Conservation (phyloP, 2,797 vertebrate genomes). For the Typhlichthys subterraneus region DNA sequence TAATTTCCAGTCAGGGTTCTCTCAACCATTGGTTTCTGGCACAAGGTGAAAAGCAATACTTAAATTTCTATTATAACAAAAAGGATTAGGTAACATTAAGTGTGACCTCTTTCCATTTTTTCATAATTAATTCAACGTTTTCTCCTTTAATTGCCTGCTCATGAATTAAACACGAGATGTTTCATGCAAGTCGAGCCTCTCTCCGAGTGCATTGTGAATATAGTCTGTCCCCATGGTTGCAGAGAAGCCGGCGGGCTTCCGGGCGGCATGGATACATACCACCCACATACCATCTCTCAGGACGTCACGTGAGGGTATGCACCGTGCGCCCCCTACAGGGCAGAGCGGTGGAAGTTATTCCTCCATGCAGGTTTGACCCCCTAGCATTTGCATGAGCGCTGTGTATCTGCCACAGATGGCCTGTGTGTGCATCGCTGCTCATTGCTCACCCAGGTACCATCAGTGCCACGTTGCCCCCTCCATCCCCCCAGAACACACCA, state of each 20-base stretch:
- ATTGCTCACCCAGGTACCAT: constrained; percentile 68
- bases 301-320: constrained; percentile 35
- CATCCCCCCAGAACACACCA: constrained; percentile 55
- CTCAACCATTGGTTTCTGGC: constrained; percentile 17
- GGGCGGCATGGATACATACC: constrained; percentile 35
- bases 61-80: constrained; percentile 25
- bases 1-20: constrained; percentile 11
- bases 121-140: neutral
- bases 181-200: constrained; percentile 51
- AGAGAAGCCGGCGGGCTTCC: constrained; percentile 40
- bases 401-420: constrained; percentile 70
- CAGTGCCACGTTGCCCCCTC: constrained; percentile 44
- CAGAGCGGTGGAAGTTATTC: constrained; percentile 51
- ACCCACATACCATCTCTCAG: neutral
- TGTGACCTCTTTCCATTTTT: constrained; percentile 17
- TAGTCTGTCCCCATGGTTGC: constrained; percentile 41
- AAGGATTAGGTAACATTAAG: constrained; percentile 14
- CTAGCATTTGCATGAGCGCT: constrained; percentile 28
- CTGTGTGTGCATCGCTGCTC: constrained; percentile 63
- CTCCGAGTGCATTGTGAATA: constrained; percentile 42
- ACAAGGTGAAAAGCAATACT: constrained; percentile 18
- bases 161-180: constrained; percentile 20
- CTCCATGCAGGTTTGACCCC: constrained; percentile 65
- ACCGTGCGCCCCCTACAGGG: constrained; percentile 36
- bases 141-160: neutral